Percentiles rank a stretch among this genome's conserved stretches.
Evolutionary conservation across 2,888 invertebrate genomes (phyloP).

Genomic region (Leuctra nigra): DNA sequence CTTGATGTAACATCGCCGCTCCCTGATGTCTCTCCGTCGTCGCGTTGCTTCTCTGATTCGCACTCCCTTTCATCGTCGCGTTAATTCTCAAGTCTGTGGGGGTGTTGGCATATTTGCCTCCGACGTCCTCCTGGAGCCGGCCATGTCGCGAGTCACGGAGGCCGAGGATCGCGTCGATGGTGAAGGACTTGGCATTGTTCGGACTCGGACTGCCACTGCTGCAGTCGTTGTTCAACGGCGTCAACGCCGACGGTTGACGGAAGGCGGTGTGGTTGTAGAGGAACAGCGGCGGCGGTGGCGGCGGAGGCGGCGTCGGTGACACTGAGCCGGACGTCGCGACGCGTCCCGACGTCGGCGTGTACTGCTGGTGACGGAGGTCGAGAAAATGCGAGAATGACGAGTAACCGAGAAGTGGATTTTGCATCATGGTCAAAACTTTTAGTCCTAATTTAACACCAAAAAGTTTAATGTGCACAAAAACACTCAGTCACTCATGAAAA

Average conservation of each 20-base stretch:
- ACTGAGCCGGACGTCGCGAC: not conserved
- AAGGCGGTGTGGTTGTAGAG: slow-evolving; percentile 19
- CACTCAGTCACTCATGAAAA: too few relatives aligned
- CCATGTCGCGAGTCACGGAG: slow-evolving; percentile 45
- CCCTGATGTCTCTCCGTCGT: not conserved
- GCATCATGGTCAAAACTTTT: slow-evolving; percentile 34
- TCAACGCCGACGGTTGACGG: slow-evolving; percentile 8
- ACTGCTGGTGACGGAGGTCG: slow-evolving; percentile 31
- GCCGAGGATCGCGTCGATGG: slow-evolving; percentile 82
- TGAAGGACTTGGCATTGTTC: slow-evolving; percentile 62
- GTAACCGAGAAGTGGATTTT: slow-evolving; percentile 33
- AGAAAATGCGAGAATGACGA: slow-evolving; percentile 31
- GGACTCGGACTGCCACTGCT: slow-evolving; percentile 29
- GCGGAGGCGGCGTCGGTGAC: not conserved
- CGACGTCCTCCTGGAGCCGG: not conserved
- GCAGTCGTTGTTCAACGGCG: slow-evolving; percentile 14
- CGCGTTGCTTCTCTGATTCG: not conserved
- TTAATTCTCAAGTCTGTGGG: slow-evolving; percentile 34
- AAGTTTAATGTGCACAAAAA: too few relatives aligned
- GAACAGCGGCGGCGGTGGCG: slow-evolving; percentile 19
- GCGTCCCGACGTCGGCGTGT: slow-evolving; percentile 4
- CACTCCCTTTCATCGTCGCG: not conserved
- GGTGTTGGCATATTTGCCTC: not conserved
- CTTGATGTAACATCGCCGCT: not conserved
- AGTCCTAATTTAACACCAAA: too few relatives aligned